phyloP scores from a whole-genome alignment of 1,140 invertebrate species.

The Gryon sp. region DNA sequence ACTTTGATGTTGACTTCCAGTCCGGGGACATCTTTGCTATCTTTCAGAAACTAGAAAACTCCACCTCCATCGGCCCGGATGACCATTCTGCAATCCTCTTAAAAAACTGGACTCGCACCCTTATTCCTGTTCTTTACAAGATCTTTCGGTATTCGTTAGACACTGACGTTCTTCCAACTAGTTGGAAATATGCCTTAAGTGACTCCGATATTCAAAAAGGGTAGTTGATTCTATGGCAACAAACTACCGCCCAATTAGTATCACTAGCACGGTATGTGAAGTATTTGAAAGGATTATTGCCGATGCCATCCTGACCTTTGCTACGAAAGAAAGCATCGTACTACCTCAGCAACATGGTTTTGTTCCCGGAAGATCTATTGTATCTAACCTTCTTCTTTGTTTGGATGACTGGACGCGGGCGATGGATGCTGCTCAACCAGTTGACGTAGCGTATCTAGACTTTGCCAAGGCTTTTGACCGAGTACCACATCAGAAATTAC shows the following conservation, averaged over 20 bases:
- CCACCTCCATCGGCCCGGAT: not conserved
- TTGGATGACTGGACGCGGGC: not conserved
- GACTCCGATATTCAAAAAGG: not conserved
- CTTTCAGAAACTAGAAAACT: too few species aligned
- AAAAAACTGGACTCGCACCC: not conserved
- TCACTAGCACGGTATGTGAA: not conserved
- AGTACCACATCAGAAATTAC: not conserved
- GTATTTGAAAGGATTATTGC: conserved; percentile 2
- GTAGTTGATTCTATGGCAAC: not conserved
- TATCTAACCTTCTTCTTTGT: not conserved
- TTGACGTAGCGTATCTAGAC: conserved; percentile 1
- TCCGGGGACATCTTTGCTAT: too few species aligned
- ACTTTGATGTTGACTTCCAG: too few species aligned
- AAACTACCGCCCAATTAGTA: conserved; percentile 8
- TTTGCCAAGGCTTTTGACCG: conserved; percentile 3
- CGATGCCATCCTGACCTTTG: not conserved
- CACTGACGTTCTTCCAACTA: not conserved
- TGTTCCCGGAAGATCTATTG: not conserved
- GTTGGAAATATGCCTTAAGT: not conserved
- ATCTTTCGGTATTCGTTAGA: not conserved
- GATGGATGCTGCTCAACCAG: not conserved
- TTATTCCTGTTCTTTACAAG: not conserved
- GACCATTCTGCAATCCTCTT: not conserved
- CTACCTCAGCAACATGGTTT: conserved; percentile 13
- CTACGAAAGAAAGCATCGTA: not conserved